Evolutionary conservation across 2,888 invertebrate species (phyloP).

Genomic region (Salticus scenicus): DNA sequence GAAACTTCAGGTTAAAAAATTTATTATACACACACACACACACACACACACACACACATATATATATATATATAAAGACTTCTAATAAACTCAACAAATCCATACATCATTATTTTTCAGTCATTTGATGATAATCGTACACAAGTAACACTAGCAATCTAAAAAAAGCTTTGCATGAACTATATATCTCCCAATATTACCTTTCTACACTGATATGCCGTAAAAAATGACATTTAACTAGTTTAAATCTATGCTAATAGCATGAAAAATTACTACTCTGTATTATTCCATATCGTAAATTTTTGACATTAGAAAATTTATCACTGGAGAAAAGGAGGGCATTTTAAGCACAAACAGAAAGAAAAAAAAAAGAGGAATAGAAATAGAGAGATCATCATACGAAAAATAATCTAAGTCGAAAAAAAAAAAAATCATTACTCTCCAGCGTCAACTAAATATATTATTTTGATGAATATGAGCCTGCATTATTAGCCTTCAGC

Average conservation of each 20-base stretch:
- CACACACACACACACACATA: too few relatives aligned
- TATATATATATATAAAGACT: too few relatives aligned
- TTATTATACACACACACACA: too few relatives aligned
- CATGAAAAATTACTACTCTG: background rate
- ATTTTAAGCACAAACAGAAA: background rate
- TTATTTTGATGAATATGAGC: conserved; percentile 26
- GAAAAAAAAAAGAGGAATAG: background rate
- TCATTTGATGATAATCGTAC: too few relatives aligned
- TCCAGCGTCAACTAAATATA: conserved; percentile 14
- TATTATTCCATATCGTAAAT: conserved; percentile 1
- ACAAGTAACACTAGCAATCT: too few relatives aligned
- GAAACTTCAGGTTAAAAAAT: too few relatives aligned
- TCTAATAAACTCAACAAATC: too few relatives aligned
- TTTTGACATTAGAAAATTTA: conserved; percentile 4
- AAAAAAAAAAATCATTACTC: background rate
- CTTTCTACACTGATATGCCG: background rate
- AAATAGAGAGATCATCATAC: background rate
- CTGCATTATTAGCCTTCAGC: conserved; percentile 13
- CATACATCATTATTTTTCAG: too few relatives aligned
- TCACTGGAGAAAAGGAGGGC: background rate
- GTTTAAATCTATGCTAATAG: background rate
- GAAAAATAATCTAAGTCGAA: background rate
- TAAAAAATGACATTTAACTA: background rate
- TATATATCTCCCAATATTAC: too few relatives aligned
- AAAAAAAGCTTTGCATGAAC: too few relatives aligned